Evolutionary conservation across 2,113 vertebrate genomes (phyloP), one percentile per base, ranked within the genome.

Genomic region (Thunnus thynnus): DNA sequence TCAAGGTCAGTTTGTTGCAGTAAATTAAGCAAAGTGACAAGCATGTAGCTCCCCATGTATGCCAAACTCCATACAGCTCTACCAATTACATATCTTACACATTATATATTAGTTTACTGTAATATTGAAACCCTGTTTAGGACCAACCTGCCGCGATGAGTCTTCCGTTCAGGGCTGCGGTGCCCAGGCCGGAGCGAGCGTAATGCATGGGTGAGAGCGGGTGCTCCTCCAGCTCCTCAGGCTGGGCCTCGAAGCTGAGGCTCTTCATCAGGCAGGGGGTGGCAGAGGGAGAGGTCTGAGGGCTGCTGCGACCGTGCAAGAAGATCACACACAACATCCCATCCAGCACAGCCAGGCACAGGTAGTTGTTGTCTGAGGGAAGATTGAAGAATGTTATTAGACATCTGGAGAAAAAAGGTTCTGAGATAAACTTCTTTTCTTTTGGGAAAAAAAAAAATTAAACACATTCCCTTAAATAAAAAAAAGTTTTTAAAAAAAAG

Each of bases 321-420:
- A 99, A 99, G 92, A 99, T 98, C 62, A 99, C 98, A 5, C 97
- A 98, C 88, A 99, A 95, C 86, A 97, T 89, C 0, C 97, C 94
- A 1, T 99, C 97, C 95, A 99, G 93, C 85, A 99, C 97, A 13
- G 98, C 98, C 80, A 99, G 96, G 92, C 98, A 99, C 91, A 99
- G 91, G 93, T 99, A 97, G 61, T 96, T 98, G 89, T 96, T 98
- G 93, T 94, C 98, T 99, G 89, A 13, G 32, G 25, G 0, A 14
- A 77, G 8, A 71, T 11, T 1, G 3, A 20, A 54, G 22, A 32
- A 16, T 2, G n/a, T 84, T 74, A 68, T 11, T 41, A 66, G 50
- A 5, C 30, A 22, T 32, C 20, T n/a, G 1, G 16, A 18, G 20
- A 6, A 12, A 22, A 8, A n/a, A 46, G 0, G 4, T 17, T 16